Percentiles rank a stretch among this genome's conserved stretches.
Conservation (phyloP, 2,113 vertebrate genomes). For the Zosterops borbonicus region DNA sequence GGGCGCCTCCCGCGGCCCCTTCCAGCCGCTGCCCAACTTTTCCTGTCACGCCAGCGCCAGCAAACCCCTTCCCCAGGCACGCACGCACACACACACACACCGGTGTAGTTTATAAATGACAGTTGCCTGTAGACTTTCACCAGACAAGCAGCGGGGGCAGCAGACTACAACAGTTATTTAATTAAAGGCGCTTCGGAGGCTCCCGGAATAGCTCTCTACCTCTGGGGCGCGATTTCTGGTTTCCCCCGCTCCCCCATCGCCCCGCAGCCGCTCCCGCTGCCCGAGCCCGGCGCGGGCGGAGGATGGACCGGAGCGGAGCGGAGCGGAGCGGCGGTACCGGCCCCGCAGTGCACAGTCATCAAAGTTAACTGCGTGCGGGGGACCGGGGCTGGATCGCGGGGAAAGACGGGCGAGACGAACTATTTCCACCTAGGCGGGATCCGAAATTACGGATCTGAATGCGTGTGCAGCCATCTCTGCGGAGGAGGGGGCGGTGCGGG, state of each 20-base stretch:
- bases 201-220: conserved; percentile 67
- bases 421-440: neutral
- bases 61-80: neutral
- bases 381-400: neutral
- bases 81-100: neutral
- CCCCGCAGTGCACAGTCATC: conserved; percentile 74
- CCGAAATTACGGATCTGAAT: neutral
- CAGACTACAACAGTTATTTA: conserved; percentile 73
- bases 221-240: conserved; percentile 35
- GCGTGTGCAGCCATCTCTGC: conserved; percentile 49
- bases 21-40: conserved; percentile 52
- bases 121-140: conserved; percentile 72
- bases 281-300: neutral
- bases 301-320: too few species aligned
- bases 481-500: neutral
- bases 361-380: conserved; percentile 69
- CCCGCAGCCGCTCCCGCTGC: neutral
- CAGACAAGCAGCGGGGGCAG: conserved; percentile 77
- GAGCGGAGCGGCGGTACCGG: too few species aligned
- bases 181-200: conserved; percentile 66
- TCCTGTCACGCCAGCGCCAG: neutral
- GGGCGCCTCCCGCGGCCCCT: neutral
- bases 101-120: conserved; percentile 64
- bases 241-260: neutral
- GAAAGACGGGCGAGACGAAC: neutral